phyloP scores from a whole-genome alignment of 2,113 vertebrate genomes.

The Nymphicus hollandicus region DNA sequence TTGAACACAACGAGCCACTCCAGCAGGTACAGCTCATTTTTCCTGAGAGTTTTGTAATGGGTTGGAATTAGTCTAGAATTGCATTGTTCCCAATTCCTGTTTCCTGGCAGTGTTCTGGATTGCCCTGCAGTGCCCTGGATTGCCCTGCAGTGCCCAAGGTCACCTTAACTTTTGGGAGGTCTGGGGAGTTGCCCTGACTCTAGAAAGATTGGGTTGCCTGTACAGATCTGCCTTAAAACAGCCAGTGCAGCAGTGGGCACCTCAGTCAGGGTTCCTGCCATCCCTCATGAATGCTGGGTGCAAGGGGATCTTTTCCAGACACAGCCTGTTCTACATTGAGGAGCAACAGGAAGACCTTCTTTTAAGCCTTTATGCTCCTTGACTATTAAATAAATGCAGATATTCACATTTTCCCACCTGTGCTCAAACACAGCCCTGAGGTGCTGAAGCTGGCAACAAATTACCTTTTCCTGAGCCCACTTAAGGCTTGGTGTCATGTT shows the following conservation, averaged over 20 bases:
- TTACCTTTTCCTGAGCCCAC: neutral
- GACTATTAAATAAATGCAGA: neutral
- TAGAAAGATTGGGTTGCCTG: neutral
- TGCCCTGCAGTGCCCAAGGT: neutral
- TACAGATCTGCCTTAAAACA: neutral
- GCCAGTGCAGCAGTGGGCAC: neutral
- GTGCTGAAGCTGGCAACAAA: neutral
- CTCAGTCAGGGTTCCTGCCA: neutral
- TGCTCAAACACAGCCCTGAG: neutral
- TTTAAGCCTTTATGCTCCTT: neutral
- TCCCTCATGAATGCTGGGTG: neutral
- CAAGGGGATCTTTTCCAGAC: neutral
- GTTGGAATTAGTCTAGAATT: neutral
- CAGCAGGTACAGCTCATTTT: neutral
- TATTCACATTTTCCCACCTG: neutral
- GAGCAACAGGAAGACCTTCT: neutral
- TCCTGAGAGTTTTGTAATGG: neutral
- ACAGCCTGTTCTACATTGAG: neutral
- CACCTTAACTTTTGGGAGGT: neutral
- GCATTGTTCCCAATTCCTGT: neutral
- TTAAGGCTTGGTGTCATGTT: neutral
- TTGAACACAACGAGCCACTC: conserved; percentile 2
- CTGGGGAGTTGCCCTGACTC: neutral
- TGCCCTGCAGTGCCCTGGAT: neutral
- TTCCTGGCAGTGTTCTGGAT: neutral